Evolutionary conservation across 1,140 invertebrate species (phyloP).

Genomic region (Pseudomyrmex gracilis): DNA sequence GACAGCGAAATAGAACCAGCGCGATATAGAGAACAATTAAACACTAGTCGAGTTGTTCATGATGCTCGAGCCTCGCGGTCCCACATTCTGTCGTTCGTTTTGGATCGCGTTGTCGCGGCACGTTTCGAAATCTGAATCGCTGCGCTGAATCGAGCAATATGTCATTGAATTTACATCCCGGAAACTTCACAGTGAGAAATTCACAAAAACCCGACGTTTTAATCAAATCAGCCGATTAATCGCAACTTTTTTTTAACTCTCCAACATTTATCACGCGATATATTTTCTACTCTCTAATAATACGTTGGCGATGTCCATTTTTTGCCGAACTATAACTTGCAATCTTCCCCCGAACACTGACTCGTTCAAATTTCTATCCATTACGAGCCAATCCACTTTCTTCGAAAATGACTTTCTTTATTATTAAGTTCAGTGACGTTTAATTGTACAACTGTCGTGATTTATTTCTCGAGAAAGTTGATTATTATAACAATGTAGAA

Average conservation of each 20-base stretch:
- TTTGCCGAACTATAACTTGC: conserved; percentile 14
- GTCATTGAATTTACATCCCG: background rate
- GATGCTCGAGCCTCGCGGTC: conserved; percentile 4
- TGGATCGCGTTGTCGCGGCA: background rate
- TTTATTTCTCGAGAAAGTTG: conserved; percentile 22
- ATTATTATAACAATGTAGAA: background rate
- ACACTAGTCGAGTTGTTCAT: background rate
- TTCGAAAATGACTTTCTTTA: background rate
- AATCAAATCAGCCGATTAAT: conserved; percentile 26
- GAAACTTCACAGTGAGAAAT: background rate
- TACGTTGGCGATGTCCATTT: background rate
- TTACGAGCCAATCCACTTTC: conserved; percentile 11
- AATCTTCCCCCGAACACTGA: background rate
- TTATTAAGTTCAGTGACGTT: background rate
- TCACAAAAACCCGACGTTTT: background rate
- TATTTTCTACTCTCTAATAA: conserved; percentile 20
- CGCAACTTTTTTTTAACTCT: background rate
- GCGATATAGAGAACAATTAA: background rate
- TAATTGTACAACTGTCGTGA: conserved; percentile 5
- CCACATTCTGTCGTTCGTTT: background rate
- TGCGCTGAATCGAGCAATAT: conserved; percentile 33
- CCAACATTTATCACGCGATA: background rate
- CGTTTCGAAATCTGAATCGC: conserved; percentile 42
- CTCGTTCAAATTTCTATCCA: conserved; percentile 36
- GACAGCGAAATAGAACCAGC: conserved; percentile 59